These are phyloP conservation scores for Tiliacea citrago DNA, from an alignment of 2,888 invertebrate genomes.

Conservation along the genomic window DNA sequence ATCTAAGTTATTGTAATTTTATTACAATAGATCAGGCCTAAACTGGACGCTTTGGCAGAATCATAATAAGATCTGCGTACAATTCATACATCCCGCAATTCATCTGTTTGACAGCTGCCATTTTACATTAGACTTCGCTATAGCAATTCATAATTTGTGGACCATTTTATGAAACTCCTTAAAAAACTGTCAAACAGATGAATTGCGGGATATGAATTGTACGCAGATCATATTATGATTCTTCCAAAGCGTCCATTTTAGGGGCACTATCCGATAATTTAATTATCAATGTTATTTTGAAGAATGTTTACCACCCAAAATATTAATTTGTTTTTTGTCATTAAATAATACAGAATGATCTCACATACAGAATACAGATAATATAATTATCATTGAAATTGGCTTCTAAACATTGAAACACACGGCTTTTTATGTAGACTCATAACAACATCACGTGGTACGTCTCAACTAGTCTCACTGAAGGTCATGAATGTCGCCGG, in stretches of 20 bases:
- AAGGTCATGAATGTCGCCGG: constrained; percentile 29
- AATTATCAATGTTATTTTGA: background rate
- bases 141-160: too few relatives aligned
- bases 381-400: background rate
- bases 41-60: too few relatives aligned
- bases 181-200: too few relatives aligned
- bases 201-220: too few relatives aligned
- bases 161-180: too few relatives aligned
- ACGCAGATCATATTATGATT: too few relatives aligned
- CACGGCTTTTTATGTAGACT: background rate
- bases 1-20: background rate
- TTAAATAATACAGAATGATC: background rate
- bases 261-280: background rate
- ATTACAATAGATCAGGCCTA: background rate
- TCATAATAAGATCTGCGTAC: too few relatives aligned
- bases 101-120: too few relatives aligned
- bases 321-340: too few relatives aligned
- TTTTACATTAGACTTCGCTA: too few relatives aligned
- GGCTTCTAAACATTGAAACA: background rate
- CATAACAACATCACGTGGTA: background rate
- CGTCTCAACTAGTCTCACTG: background rate
- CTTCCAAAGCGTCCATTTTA: too few relatives aligned
- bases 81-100: too few relatives aligned
- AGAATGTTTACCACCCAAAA: background rate
- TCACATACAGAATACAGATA: background rate